Percentiles rank a stretch among this genome's conserved stretches.
Evolutionary conservation across 1,140 invertebrate species (phyloP).

Genomic region (Drosophila leontia): DNA sequence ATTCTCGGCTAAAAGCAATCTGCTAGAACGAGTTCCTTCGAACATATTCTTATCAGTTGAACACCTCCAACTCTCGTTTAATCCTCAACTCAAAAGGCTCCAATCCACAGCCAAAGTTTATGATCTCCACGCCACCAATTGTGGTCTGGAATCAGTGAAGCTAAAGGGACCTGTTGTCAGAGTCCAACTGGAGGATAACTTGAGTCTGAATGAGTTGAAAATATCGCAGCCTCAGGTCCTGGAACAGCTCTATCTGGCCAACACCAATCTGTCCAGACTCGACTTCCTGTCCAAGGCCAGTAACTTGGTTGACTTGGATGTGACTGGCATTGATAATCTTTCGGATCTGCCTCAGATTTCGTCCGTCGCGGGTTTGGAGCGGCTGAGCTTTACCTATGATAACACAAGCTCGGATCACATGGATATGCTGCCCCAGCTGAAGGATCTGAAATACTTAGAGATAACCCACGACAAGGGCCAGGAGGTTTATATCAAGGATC

Average conservation of each 20-base stretch:
- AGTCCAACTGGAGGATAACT: constrained; percentile 53
- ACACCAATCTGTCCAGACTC: constrained; percentile 42
- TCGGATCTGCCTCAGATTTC: constrained; percentile 39
- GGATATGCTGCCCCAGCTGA: constrained; percentile 44
- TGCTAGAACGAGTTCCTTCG: constrained; percentile 28
- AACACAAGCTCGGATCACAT: constrained; percentile 29
- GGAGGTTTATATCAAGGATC: constrained; percentile 62
- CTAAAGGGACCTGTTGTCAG: constrained; percentile 20
- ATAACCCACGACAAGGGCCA: constrained; percentile 34
- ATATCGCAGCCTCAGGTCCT: constrained; percentile 38
- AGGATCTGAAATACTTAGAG: constrained; percentile 50
- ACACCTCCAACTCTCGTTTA: constrained; percentile 43
- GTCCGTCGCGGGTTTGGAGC: constrained; percentile 37
- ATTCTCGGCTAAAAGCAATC: constrained; percentile 51
- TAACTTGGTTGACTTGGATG: constrained; percentile 55
- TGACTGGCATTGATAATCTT: constrained; percentile 48
- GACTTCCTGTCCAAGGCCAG: constrained; percentile 53
- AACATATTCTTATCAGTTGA: constrained; percentile 31
- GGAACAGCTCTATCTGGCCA: constrained; percentile 49
- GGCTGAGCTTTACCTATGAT: constrained; percentile 53
- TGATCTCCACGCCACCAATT: constrained; percentile 42
- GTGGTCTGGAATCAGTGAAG: constrained; percentile 23
- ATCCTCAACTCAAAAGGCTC: constrained; percentile 32
- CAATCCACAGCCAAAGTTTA: constrained; percentile 25
- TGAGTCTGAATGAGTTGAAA: constrained; percentile 25